Base-by-base conservation (phyloP, 2,797 vertebrate species). In the Moxostoma hubbsi region DNA sequence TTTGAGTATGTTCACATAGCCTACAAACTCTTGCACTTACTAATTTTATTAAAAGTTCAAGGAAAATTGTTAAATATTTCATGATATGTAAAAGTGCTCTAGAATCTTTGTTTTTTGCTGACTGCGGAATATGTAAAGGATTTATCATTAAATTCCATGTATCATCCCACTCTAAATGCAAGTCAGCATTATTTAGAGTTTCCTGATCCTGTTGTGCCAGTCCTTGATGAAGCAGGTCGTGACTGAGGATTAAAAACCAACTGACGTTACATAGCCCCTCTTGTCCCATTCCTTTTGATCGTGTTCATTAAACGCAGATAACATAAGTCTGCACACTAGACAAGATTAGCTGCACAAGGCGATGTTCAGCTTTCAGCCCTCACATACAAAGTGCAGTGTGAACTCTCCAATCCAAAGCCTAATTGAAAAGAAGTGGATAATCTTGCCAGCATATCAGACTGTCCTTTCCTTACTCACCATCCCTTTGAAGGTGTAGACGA, bases 401-500 rank as follows among this genome's bases (percentile, higher is more conserved):
- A 75, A 82, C 69, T 73, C 50, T 15, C 70, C 82, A 47, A 76
- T 80, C 74, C 75, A 55, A 45, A 66, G 68, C 72, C 75, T 82
- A 82, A 86, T 82, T 84, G 81, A 86, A 86, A 84, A 86, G 81
- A 86, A 86, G 81, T 79, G 77, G 82, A 81, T 86, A 86, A 86
- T 86, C 82, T 86, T 70, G 57, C 49, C 79, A 86, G 85, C 84
- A 80, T 86, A 76, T 85, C 85, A 83, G 82, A 86, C 85, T 77
- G 80, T 83, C 83, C 80, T 84, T 86, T 85, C 75, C 76, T 69
- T 62, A 70, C 58, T 43, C 62, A 72, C 75, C 58, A 71, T 72
- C 64, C 66, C 84, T 83, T 87, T 85, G 85, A 86, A 89, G 87
- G 85, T 85, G 81, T 83, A 84, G 86, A 86, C 59, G 81, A 85